Conservation (phyloP, 2,888 invertebrate genomes). For the Shargacucullia verbasci region DNA sequence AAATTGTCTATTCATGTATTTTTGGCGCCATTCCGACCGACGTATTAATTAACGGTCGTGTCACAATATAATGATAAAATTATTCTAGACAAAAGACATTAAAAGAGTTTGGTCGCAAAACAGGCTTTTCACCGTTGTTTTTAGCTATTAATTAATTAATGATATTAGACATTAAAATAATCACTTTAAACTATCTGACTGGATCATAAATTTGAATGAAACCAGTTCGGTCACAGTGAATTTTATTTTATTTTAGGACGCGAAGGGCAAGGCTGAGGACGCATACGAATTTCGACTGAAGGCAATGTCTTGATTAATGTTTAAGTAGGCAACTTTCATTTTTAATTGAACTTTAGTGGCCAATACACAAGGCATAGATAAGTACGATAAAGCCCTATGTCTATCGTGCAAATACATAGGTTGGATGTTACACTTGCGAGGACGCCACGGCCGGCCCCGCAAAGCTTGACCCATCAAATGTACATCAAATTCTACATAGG, state of each 20-base stretch:
- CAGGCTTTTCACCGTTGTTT: conserved; percentile 23
- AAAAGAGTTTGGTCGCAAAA: conserved; percentile 13
- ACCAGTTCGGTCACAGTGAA: conserved; percentile 14
- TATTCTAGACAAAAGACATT: conserved; percentile 7
- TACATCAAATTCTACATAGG: too few species aligned
- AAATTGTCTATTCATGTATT: conserved; percentile 1
- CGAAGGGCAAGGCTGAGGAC: too few species aligned
- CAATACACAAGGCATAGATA: too few species aligned
- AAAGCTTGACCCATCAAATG: too few species aligned
- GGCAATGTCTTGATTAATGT: background rate
- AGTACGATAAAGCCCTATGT: too few species aligned
- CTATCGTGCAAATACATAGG: too few species aligned
- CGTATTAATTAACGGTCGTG: conserved; percentile 27
- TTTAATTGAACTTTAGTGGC: too few species aligned
- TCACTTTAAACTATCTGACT: background rate
- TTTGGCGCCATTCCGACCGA: background rate
- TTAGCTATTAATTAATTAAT: conserved; percentile 20
- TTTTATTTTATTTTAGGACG: conserved; percentile 8
- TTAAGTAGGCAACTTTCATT: too few species aligned
- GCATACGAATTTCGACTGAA: too few species aligned
- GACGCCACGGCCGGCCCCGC: too few species aligned
- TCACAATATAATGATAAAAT: conserved; percentile 17
- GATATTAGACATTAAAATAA: conserved; percentile 25
- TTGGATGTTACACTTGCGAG: too few species aligned
- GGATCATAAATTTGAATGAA: conserved; percentile 25